Evolutionary conservation across 2,888 invertebrate genomes (phyloP).

Genomic region (Pocota personata): DNA sequence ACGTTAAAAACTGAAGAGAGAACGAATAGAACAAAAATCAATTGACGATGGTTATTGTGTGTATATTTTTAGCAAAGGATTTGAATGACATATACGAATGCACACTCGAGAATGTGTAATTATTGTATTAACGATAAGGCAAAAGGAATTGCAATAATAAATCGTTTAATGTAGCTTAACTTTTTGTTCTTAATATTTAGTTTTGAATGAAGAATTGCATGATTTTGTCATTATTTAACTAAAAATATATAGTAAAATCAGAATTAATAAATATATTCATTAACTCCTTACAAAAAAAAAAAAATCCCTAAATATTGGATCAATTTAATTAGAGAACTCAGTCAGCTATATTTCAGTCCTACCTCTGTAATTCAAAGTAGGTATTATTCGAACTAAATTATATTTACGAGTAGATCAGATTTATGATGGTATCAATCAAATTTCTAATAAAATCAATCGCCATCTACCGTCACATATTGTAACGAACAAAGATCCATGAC

Average conservation of each 20-base stretch:
- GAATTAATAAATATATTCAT: background rate
- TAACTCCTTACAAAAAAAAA: background rate
- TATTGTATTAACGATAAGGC: conserved; percentile 13
- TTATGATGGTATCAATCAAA: too few species aligned
- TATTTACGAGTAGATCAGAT: too few species aligned
- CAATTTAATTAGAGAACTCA: too few species aligned
- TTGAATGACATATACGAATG: conserved; percentile 34
- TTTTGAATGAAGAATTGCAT: conserved; percentile 44
- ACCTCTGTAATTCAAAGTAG: too few species aligned
- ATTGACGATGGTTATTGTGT: conserved; percentile 42
- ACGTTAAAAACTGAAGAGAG: conserved; percentile 2
- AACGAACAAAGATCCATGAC: too few species aligned
- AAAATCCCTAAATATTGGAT: too few species aligned
- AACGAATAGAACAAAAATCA: conserved; percentile 11
- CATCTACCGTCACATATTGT: too few species aligned
- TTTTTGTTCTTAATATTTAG: background rate
- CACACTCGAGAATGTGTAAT: conserved; percentile 11
- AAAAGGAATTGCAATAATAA: conserved; percentile 14
- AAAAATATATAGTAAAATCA: background rate
- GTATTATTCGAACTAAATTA: too few species aligned
- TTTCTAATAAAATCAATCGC: too few species aligned
- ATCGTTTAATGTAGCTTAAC: conserved; percentile 24
- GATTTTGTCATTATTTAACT: conserved; percentile 2
- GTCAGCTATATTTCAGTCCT: too few species aligned
- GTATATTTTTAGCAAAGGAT: conserved; percentile 56